These are phyloP conservation scores for Drosophila fungiperda DNA, from an alignment of 2,888 invertebrate species.

Conservation along the genomic window DNA sequence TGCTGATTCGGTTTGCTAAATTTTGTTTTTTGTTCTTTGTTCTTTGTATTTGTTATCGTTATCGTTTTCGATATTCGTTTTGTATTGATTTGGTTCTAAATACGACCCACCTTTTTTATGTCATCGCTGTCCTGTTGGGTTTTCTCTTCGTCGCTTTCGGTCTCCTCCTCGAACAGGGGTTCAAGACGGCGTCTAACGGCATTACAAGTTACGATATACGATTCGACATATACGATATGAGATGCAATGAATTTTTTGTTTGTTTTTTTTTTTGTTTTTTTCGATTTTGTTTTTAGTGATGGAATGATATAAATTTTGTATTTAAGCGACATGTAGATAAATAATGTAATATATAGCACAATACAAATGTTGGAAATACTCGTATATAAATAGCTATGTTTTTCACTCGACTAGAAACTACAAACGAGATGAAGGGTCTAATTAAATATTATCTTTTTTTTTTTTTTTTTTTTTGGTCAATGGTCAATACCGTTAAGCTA, in stretches of 20 bases:
- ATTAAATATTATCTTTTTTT: neutral
- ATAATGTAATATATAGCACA: constrained; percentile 19
- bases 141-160: constrained; percentile 87
- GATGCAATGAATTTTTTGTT: constrained; percentile 56
- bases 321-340: constrained; percentile 39
- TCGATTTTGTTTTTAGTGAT: constrained; percentile 48
- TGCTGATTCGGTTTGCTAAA: constrained; percentile 6
- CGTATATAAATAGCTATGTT: constrained; percentile 18
- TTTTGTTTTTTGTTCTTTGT: constrained; percentile 1
- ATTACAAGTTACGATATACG: constrained; percentile 72
- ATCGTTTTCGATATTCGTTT: neutral
- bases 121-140: constrained; percentile 85
- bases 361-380: constrained; percentile 22
- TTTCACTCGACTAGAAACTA: constrained; percentile 36
- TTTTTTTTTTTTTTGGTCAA: neutral
- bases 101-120: constrained; percentile 85
- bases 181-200: constrained; percentile 89
- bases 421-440: constrained; percentile 22
- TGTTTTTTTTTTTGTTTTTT: constrained; percentile 15
- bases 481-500: constrained; percentile 6
- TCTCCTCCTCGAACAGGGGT: constrained; percentile 93
- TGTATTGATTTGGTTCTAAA: constrained; percentile 61
- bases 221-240: constrained; percentile 57
- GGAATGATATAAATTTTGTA: constrained; percentile 63
- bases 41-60: neutral